Percentiles rank a stretch among this genome's conserved stretches.
These are phyloP conservation scores for Chionoecetes opilio DNA, from an alignment of 1,140 invertebrate species.

Conservation along the genomic window DNA sequence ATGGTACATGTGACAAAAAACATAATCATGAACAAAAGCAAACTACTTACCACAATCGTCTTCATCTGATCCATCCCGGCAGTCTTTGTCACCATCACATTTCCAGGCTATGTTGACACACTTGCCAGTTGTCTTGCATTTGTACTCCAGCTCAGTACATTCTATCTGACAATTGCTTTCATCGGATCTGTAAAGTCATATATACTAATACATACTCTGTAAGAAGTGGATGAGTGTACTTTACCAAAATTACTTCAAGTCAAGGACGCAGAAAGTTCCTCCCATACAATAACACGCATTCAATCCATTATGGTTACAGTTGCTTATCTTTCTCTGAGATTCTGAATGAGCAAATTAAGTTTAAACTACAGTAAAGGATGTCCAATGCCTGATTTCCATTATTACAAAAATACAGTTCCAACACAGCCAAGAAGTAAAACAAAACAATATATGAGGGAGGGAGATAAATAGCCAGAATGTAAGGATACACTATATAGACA, in stretches of 20 bases:
- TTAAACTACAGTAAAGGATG: no score
- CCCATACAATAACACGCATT: no score
- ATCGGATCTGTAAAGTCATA: conserved; percentile 87
- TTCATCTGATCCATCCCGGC: conserved; percentile 97
- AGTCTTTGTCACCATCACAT: conserved; percentile 97
- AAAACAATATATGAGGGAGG: no score
- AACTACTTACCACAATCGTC: conserved; percentile 90
- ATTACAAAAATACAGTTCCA: no score
- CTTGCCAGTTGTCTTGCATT: conserved; percentile 94
- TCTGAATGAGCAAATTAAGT: no score
- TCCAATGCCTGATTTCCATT: no score
- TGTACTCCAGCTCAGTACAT: conserved; percentile 96
- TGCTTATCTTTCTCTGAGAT: no score
- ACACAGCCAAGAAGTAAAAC: no score
- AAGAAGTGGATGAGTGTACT: conserved; percentile 42
- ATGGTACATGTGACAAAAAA: neutral
- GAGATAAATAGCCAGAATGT: no score
- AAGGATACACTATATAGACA: no score
- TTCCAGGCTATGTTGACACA: conserved; percentile 98
- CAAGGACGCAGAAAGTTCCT: no score
- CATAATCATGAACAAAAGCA: conserved; percentile 36
- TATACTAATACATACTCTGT: neutral
- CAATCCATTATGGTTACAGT: no score
- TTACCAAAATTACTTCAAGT: neutral
- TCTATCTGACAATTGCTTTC: conserved; percentile 91